Conservation (phyloP, 2,113 vertebrate genomes). For the Gadus macrocephalus region DNA sequence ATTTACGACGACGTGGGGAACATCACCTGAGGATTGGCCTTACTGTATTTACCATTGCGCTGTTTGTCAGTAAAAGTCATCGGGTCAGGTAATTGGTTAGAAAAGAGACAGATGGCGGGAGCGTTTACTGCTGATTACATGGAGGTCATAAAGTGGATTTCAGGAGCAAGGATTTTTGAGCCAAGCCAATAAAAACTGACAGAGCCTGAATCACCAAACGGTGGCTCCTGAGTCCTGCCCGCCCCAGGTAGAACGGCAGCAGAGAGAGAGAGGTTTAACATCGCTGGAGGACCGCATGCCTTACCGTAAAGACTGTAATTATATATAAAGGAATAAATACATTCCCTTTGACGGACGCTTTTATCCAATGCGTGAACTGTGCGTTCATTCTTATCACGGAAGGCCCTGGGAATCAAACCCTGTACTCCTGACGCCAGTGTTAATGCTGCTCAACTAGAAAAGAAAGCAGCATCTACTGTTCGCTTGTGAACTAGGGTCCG, state of each 20-base stretch:
- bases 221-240: constrained; percentile 32
- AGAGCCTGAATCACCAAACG: constrained; percentile 50
- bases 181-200: constrained; percentile 60
- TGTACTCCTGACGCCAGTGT: no score
- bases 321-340: no score
- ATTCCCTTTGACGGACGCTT: no score
- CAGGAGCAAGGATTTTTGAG: constrained; percentile 55
- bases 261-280: no score
- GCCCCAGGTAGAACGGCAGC: constrained; percentile 2
- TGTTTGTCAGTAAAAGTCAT: constrained; percentile 69
- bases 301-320: no score
- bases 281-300: no score
- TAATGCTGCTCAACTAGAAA: no score
- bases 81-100: constrained; percentile 74
- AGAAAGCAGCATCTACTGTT: no score
- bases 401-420: no score
- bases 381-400: no score
- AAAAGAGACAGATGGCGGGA: constrained; percentile 74
- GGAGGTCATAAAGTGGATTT: constrained; percentile 66
- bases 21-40: constrained; percentile 39
- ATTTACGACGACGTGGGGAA: constrained; percentile 32
- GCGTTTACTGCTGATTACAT: constrained; percentile 76
- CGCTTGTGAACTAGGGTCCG: no score
- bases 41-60: constrained; percentile 59
- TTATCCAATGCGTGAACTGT: no score